Base-by-base conservation (phyloP, 2,113 vertebrate species). In the Dryoscopus gambensis region DNA sequence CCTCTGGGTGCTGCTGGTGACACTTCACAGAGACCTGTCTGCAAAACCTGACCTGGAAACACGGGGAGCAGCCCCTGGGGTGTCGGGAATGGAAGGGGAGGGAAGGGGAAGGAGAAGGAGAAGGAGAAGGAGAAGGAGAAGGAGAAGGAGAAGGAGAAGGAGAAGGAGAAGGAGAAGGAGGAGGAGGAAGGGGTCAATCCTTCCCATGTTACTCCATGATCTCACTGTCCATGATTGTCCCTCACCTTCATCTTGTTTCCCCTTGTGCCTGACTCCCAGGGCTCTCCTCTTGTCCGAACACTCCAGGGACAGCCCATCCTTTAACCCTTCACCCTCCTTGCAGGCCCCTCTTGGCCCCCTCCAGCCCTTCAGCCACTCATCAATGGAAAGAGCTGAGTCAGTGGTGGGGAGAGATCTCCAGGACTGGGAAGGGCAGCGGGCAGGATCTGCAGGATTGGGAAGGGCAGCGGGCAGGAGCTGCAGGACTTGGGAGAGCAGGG, bases 161-260 rank as follows among this genome's bases (percentile, higher is more conserved):
- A 19, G 52, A 53, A 53, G 28, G 17, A 18, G 30, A 21, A 33
- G 31, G 19, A 18, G 53, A 14, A 33, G 8, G 15, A 23, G 9
- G 25, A 28, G 42, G 17, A 42, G 13, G 30, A 6, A 20, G 28
- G 5, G 2, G 0, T 21, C 22, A n/a, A 22, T 33, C 65, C 25
- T 40, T 47, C 42, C 30, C 55, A n/a, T 46, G 5, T 33, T 59
- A 27, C 40, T 77, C 12, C 22, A 15, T 2, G 5, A 8, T 56
- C 47, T 55, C 56, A 8, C 5, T 19, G 44, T 35, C 53, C 65
- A 9, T 5, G 13, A 64, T 39, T 67, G 44, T 15, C 53, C 55
- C 46, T 30, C 6, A 0, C 3, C 23, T 33, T 3, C 15, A 13
- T 11, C 42, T 64, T 8, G 1, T 55, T 78, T 65, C 6, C 0